Base-by-base conservation (phyloP, 2,888 invertebrate species). In the Amiota minor region DNA sequence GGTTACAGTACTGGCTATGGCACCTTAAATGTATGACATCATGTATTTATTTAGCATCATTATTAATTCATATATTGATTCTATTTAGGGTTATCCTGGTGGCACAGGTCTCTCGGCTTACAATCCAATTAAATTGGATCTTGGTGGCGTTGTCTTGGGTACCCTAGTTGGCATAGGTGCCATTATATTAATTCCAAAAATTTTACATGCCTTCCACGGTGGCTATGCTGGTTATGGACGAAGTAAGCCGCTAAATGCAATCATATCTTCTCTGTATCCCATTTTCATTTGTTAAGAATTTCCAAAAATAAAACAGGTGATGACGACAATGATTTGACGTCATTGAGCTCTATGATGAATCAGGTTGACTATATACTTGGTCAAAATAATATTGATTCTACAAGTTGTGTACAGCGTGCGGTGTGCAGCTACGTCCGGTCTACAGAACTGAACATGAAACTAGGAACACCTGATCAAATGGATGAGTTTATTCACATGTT, bases 141-240 rank as follows among this genome's bases (percentile, higher is more conserved):
- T 96, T 0, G 96, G 96, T 9, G 96, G 96, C 0, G 93, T 96
- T 10, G 92, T 96, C 9, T 90, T 96, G 35, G 96, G 96, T 0
- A 95, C 95, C 2, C 91, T 96, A 1, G 91, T 96, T 64, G 96
- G 96, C 0, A 93, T 96, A 69, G 96, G 96, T 14, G 95, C 95
- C 1, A 93, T 96, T 74, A 91, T 96, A 18, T 92, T 96, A 2
- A 91, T 96, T 67, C 96, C 96, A 0, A 96, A 96, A 89, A 88
- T 96, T 56, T 92, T 96, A 2, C 92, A 94, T 75, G 92, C 94
- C 0, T 92, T 96, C 73, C 93, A 94, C 0, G 93, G 93, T 62
- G 91, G 93, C 6, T 93, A 93, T 56, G 79, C 83, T 16, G 86
- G 88, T 49, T 95, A 94, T 53, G 92, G 95, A 88, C 94, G 95